phyloP scores from a whole-genome alignment of 2,888 invertebrate species.

The Melinopterus prodromus region DNA sequence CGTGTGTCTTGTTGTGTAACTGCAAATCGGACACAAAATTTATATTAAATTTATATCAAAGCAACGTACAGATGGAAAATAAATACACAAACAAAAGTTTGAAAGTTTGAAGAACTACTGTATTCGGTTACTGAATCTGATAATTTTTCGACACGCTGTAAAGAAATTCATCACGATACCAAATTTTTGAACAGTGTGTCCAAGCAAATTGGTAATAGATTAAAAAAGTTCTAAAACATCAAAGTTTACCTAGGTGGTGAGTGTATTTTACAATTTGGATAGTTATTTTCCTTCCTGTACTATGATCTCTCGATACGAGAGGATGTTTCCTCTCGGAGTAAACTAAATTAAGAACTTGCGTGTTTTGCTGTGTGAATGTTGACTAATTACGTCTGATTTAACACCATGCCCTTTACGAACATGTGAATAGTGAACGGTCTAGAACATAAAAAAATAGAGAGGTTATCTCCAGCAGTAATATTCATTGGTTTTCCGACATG shows the following conservation, averaged over 20 bases:
- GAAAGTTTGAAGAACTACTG: too few species aligned
- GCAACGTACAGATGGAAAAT: background rate
- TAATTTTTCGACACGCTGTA: too few species aligned
- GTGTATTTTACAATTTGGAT: background rate
- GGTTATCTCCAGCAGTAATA: background rate
- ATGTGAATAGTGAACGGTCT: background rate
- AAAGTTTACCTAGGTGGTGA: too few species aligned
- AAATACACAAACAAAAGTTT: background rate
- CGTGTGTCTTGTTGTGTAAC: conserved; percentile 85
- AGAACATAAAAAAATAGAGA: background rate
- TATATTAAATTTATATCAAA: background rate
- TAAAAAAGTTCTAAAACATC: too few species aligned
- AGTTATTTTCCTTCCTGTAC: conserved; percentile 17
- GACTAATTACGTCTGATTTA: background rate
- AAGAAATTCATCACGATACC: too few species aligned
- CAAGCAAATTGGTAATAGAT: too few species aligned
- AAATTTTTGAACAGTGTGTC: too few species aligned
- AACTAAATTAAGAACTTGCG: background rate
- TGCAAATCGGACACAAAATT: conserved; percentile 48
- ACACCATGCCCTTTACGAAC: background rate
- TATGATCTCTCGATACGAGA: too few species aligned
- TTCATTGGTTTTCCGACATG: background rate
- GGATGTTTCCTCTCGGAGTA: background rate
- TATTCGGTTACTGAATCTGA: too few species aligned
- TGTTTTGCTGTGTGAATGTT: background rate